Conservation (phyloP, 2,888 invertebrate genomes). For the Balanococcus diminutus region DNA sequence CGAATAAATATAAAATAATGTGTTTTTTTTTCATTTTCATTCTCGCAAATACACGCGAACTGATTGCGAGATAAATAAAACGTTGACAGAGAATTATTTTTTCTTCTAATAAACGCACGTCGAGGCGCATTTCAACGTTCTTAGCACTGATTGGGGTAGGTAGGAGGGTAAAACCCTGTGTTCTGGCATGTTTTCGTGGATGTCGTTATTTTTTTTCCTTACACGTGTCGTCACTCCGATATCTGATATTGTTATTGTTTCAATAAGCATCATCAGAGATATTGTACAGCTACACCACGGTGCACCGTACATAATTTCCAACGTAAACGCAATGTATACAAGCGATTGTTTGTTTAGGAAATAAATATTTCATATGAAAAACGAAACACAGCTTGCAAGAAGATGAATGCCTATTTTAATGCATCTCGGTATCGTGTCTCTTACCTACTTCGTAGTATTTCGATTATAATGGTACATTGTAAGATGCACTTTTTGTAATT, state of each 20-base stretch:
- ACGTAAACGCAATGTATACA: neutral
- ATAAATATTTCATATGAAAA: conserved; percentile 5
- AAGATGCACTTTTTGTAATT: neutral
- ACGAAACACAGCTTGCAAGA: neutral
- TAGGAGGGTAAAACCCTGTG: neutral
- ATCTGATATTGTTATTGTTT: conserved; percentile 23
- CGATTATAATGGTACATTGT: neutral
- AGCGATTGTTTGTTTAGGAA: neutral
- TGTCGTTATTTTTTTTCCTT: conserved; percentile 24
- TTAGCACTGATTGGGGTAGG: neutral
- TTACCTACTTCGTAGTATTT: neutral
- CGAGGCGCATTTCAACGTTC: neutral
- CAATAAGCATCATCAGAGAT: neutral
- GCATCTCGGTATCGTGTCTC: neutral
- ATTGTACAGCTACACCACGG: neutral
- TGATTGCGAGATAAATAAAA: neutral
- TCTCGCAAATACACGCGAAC: neutral
- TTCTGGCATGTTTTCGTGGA: neutral
- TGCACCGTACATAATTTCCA: neutral
- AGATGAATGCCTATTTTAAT: neutral
- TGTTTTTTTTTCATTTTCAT: neutral
- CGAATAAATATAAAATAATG: neutral
- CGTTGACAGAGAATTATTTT: neutral
- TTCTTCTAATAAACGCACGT: neutral
- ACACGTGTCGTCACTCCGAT: conserved; percentile 10